These are phyloP conservation scores for Tolypeutes matacus DNA, from an alignment of 2,797 vertebrate species.

Conservation along the genomic window DNA sequence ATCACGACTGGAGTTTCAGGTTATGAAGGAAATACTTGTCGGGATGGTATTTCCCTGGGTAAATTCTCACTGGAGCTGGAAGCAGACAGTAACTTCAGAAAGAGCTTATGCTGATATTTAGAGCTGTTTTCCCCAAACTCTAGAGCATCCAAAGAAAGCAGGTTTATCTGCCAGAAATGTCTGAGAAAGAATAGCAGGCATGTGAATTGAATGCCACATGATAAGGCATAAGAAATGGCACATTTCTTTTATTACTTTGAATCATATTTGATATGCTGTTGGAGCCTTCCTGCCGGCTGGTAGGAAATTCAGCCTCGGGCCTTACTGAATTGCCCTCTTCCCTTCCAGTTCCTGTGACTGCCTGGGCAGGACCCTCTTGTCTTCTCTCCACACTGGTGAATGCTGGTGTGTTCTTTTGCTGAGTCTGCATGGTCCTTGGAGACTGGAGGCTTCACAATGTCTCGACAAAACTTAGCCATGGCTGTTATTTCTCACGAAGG, in stretches of 20 bases:
- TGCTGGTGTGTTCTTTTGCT: background rate
- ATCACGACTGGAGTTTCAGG: background rate
- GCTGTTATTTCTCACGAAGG: background rate
- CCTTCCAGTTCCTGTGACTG: background rate
- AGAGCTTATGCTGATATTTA: conserved; percentile 27
- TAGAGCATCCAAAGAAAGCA: conserved; percentile 64
- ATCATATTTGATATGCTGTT: conserved; percentile 30
- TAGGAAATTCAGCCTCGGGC: background rate
- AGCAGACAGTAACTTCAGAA: conserved; percentile 36
- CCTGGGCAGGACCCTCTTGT: too few species aligned
- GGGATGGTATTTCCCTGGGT: conserved; percentile 64
- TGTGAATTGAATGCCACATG: background rate
- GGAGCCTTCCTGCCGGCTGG: background rate
- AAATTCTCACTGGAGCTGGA: conserved; percentile 3
- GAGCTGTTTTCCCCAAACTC: conserved; percentile 32
- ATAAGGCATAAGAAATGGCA: conserved; percentile 1
- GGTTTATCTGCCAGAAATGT: conserved; percentile 58
- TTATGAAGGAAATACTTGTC: conserved; percentile 61
- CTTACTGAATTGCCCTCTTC: background rate
- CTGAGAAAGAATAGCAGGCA: conserved; percentile 52
- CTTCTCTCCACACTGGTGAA: background rate
- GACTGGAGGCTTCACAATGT: background rate
- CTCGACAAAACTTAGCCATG: background rate
- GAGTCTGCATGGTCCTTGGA: background rate
- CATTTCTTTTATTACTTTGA: conserved; percentile 38